Conservation (phyloP, 2,113 vertebrate genomes). For the Baryphthengus martii region DNA sequence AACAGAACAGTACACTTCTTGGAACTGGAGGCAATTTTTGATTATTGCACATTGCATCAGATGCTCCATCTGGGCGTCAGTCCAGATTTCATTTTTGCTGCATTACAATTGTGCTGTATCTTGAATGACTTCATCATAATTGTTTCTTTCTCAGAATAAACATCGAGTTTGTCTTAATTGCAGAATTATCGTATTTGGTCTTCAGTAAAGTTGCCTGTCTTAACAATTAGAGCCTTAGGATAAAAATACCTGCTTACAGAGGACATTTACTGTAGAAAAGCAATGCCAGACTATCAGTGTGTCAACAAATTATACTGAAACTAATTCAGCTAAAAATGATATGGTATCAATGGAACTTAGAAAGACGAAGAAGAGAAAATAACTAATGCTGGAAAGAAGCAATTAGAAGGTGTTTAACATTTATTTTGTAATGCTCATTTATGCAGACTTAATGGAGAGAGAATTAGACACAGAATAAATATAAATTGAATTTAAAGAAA, state of each 20-base stretch:
- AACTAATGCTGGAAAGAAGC: neutral
- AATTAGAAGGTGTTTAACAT: neutral
- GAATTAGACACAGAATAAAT: neutral
- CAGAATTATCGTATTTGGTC: neutral
- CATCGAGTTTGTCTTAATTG: neutral
- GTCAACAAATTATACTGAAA: slow-evolving; percentile 1
- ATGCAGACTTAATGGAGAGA: neutral
- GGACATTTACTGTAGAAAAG: neutral
- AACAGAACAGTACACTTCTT: neutral
- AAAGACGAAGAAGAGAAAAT: neutral
- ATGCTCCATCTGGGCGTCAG: neutral
- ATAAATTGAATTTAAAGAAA: neutral
- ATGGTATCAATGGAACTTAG: neutral
- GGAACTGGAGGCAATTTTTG: neutral
- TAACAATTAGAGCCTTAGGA: neutral
- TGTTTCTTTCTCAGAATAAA: neutral
- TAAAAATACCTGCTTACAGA: neutral
- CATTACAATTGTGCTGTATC: neutral
- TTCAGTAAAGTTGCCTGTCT: neutral
- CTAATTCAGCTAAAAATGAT: neutral
- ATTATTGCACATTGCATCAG: neutral
- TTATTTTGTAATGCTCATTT: neutral
- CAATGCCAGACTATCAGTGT: neutral
- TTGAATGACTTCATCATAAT: neutral
- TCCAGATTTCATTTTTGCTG: neutral